Percentiles rank a stretch among this genome's conserved stretches.
phyloP scores from a whole-genome alignment of 2,797 vertebrate genomes.

The Mus minutoides region DNA sequence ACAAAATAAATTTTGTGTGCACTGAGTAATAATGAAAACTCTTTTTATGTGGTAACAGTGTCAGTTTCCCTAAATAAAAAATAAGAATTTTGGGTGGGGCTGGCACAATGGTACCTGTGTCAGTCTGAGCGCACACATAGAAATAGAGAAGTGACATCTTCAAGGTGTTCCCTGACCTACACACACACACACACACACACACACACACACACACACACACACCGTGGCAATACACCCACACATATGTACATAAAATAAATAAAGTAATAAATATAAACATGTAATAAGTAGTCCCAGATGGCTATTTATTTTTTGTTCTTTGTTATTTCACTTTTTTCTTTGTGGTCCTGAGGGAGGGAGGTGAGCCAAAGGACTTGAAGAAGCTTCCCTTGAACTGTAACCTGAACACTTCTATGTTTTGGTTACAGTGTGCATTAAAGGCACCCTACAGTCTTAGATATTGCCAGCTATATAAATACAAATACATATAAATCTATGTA shows the following conservation, averaged over 20 bases:
- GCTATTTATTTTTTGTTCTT: not conserved
- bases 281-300: not conserved
- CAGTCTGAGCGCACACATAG: not conserved
- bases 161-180: not conserved
- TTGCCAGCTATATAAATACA: not conserved
- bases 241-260: not conserved
- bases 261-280: not conserved
- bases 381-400: not conserved
- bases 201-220: not conserved
- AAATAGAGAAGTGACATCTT: not conserved
- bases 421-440: not conserved
- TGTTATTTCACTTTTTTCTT: not conserved
- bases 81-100: not conserved
- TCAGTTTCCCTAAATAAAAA: not conserved
- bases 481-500: not conserved
- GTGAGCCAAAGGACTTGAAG: not conserved
- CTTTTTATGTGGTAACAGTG: not conserved
- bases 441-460: not conserved
- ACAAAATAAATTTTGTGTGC: not conserved
- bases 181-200: not conserved
- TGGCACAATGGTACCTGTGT: not conserved
- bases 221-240: too few relatives aligned
- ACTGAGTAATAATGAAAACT: not conserved
- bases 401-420: not conserved
- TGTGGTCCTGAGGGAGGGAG: fast-evolving